phyloP scores from a whole-genome alignment of 2,113 vertebrate genomes.

The Elephas maximus region DNA sequence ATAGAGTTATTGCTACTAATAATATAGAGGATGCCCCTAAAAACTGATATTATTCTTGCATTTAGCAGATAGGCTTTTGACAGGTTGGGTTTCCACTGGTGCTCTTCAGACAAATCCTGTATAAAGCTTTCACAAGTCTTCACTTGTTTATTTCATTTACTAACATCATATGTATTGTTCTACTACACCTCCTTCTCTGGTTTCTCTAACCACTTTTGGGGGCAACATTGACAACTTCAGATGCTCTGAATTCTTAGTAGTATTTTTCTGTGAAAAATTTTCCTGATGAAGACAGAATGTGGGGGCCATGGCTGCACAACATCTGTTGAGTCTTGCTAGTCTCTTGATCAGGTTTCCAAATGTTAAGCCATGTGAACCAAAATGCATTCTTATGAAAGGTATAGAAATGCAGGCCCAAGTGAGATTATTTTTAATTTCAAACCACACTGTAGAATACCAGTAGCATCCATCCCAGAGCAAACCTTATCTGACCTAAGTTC shows the following conservation, averaged over 20 bases:
- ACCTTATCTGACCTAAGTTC: neutral
- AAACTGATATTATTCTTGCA: neutral
- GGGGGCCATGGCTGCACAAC: neutral
- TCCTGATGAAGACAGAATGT: neutral
- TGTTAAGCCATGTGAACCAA: neutral
- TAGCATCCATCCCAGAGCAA: neutral
- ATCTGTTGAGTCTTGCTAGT: neutral
- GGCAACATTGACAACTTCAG: neutral
- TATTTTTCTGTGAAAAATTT: neutral
- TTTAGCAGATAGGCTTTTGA: neutral
- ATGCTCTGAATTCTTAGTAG: neutral
- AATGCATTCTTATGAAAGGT: neutral
- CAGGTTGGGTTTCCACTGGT: neutral
- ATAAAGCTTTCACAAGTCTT: neutral
- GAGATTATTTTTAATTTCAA: neutral
- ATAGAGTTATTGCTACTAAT: neutral
- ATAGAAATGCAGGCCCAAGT: neutral
- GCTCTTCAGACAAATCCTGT: neutral
- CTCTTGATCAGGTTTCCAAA: neutral
- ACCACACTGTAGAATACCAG: neutral
- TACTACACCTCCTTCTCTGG: neutral
- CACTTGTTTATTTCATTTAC: neutral
- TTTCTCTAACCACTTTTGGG: neutral
- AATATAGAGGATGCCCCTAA: neutral
- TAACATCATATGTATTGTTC: neutral